Percentiles rank a stretch among this genome's conserved stretches.
phyloP scores from a whole-genome alignment of 2,113 vertebrate species.

The Bostrychus sinensis region DNA sequence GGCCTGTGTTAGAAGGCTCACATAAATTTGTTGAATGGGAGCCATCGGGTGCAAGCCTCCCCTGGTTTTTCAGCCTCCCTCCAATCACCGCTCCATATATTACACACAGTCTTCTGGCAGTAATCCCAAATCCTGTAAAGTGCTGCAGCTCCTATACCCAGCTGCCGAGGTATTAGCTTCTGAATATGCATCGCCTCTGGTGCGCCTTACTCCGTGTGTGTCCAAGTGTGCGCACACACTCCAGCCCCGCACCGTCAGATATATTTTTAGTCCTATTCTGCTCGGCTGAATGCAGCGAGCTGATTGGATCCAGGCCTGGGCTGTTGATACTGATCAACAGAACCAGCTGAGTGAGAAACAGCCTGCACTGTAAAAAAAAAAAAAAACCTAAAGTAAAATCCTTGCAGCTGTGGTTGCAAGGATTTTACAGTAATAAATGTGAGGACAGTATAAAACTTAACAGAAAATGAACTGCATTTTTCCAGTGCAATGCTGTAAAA shows the following conservation, averaged over 20 bases:
- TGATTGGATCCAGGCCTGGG: slow-evolving; percentile 70
- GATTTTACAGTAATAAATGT: too few relatives aligned
- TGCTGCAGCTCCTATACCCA: not conserved
- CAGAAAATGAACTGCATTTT: too few relatives aligned
- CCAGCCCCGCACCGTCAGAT: slow-evolving; percentile 32
- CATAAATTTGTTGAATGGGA: slow-evolving; percentile 1
- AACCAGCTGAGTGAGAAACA: slow-evolving; percentile 62
- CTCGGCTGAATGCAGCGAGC: slow-evolving; percentile 55
- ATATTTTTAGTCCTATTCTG: slow-evolving; percentile 59
- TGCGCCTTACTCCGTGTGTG: not conserved
- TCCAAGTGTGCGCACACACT: not conserved
- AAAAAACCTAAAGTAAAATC: too few relatives aligned
- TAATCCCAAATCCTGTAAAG: slow-evolving; percentile 25
- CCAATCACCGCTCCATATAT: slow-evolving; percentile 11
- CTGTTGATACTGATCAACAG: slow-evolving; percentile 67
- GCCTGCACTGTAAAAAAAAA: too few relatives aligned
- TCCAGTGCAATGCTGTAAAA: too few relatives aligned
- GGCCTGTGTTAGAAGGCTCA: not conserved
- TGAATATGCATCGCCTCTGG: slow-evolving; percentile 29
- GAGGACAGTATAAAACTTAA: too few relatives aligned
- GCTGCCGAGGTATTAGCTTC: slow-evolving; percentile 30
- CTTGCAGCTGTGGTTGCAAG: not conserved
- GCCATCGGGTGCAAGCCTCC: not conserved
- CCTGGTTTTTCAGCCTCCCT: not conserved
- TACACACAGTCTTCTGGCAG: slow-evolving; percentile 11